Evolutionary conservation across 1,140 invertebrate species (phyloP).

Genomic region (Triops cancriformis): DNA sequence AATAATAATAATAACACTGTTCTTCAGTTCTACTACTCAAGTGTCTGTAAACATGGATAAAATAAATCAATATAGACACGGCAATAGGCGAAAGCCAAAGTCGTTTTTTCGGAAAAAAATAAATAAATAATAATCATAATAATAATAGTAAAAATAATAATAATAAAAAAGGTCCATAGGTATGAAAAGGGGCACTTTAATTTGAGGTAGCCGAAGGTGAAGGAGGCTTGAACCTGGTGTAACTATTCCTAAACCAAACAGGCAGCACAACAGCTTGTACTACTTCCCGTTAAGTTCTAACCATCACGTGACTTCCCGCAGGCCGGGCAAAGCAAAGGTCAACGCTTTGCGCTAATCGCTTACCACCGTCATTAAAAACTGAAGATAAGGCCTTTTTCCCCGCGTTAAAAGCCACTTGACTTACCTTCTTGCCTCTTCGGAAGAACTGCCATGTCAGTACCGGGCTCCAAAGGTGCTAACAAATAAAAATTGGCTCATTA

Average conservation of each 20-base stretch:
- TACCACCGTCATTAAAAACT: not conserved
- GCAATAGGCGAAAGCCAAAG: no score
- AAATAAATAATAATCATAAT: no score
- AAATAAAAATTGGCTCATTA: not conserved
- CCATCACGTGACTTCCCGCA: not conserved
- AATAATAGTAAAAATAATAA: no score
- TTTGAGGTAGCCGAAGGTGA: not conserved
- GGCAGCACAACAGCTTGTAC: not conserved
- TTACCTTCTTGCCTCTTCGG: not conserved
- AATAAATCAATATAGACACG: no score
- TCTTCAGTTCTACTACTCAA: no score
- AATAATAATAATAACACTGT: no score
- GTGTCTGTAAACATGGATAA: no score
- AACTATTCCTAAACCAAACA: not conserved
- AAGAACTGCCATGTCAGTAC: not conserved
- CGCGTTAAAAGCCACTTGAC: not conserved
- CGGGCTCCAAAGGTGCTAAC: slow-evolving; percentile 1
- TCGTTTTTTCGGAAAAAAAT: no score
- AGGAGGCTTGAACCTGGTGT: not conserved
- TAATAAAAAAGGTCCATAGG: not conserved
- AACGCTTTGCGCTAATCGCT: slow-evolving; percentile 6
- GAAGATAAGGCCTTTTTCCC: not conserved
- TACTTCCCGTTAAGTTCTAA: not conserved
- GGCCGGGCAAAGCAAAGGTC: not conserved
- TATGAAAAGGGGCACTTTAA: not conserved